phyloP scores from a whole-genome alignment of 1,140 invertebrate genomes.

The Drosophila varians region DNA sequence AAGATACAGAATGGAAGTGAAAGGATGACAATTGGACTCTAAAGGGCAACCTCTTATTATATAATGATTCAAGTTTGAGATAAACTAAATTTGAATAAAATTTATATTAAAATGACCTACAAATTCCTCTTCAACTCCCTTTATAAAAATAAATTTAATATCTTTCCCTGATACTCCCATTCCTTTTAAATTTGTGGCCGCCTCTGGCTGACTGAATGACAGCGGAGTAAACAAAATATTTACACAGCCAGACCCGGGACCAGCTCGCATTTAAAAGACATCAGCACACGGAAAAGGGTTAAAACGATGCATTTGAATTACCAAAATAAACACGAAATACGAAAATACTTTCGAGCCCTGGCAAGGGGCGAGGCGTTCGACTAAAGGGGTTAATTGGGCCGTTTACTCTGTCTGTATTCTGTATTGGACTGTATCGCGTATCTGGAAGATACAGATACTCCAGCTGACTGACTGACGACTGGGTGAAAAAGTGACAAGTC shows the following conservation, averaged over 20 bases:
- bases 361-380: conserved; percentile 33
- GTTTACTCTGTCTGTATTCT: conserved; percentile 32
- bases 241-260: conserved; percentile 53
- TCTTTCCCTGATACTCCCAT: background rate
- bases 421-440: conserved; percentile 21
- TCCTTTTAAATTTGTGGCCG: conserved; percentile 10
- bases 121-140: background rate
- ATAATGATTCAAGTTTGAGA: too few species aligned
- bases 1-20: background rate
- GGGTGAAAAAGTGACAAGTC: conserved; percentile 32
- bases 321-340: conserved; percentile 74
- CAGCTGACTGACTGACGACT: conserved; percentile 19
- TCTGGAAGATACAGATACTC: conserved; percentile 48
- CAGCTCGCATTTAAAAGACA: conserved; percentile 71
- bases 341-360: conserved; percentile 66
- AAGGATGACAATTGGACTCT: background rate
- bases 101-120: background rate
- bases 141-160: background rate
- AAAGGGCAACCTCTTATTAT: background rate
- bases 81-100: too few species aligned
- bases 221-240: conserved; percentile 60
- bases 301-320: conserved; percentile 76
- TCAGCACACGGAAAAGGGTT: conserved; percentile 63
- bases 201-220: conserved; percentile 35
- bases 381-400: conserved; percentile 69